Conservation (phyloP, 2,888 invertebrate genomes). For the Drosophila algonquin region DNA sequence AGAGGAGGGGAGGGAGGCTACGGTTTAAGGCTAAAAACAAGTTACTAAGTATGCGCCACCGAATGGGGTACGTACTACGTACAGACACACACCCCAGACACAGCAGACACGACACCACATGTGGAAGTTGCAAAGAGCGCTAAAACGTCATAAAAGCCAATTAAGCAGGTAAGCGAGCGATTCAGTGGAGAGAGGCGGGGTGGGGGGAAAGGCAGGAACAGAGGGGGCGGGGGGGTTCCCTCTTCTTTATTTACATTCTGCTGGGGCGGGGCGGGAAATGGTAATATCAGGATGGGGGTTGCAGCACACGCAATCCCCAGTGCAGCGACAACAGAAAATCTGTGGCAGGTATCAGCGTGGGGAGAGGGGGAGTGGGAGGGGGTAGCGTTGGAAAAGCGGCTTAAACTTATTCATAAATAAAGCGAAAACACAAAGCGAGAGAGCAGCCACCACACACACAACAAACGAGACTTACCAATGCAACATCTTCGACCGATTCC, state of each 20-base stretch:
- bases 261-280: no score
- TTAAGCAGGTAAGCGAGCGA: conserved; percentile 73
- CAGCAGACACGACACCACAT: conserved; percentile 7
- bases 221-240: conserved; percentile 37
- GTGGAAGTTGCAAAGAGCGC: conserved; percentile 57
- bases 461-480: conserved; percentile 72
- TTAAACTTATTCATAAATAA: conserved; percentile 54
- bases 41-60: conserved; percentile 35
- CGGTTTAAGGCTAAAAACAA: conserved; percentile 35
- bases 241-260: conserved; percentile 65
- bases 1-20: neutral
- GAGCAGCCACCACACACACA: conserved; percentile 34
- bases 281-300: conserved; percentile 9
- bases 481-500: conserved; percentile 60
- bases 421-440: conserved; percentile 6
- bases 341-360: conserved; percentile 42
- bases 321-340: neutral
- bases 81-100: conserved; percentile 35
- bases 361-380: conserved; percentile 41
- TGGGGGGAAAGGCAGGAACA: conserved; percentile 28
- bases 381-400: conserved; percentile 67
- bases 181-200: conserved; percentile 28
- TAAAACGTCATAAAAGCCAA: conserved; percentile 79
- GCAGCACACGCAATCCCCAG: conserved; percentile 5
- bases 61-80: conserved; percentile 45